Evolutionary conservation across 2,888 invertebrate species (phyloP).

Genomic region (Chorisops tibialis): DNA sequence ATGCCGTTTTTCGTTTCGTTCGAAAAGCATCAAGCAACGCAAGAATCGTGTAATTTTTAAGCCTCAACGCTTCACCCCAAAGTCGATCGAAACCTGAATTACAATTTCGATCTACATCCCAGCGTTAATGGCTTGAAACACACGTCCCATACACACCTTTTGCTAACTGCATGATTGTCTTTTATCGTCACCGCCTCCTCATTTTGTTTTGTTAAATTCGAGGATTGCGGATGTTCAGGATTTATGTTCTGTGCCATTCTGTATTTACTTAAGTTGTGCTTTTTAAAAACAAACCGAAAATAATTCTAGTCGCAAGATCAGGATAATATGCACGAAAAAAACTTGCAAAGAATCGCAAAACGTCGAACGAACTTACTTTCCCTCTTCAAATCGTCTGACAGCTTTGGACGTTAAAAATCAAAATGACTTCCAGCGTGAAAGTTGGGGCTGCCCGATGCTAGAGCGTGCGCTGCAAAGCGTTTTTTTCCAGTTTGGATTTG

Average conservation of each 20-base stretch:
- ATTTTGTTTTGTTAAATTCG: slow-evolving; percentile 71
- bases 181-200: slow-evolving; percentile 72
- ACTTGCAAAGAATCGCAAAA: not conserved
- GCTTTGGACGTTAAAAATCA: slow-evolving; percentile 38
- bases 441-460: slow-evolving; percentile 2
- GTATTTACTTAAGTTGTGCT: not conserved
- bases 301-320: not conserved
- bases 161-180: slow-evolving; percentile 87
- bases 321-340: not conserved
- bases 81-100: not conserved
- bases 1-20: not conserved
- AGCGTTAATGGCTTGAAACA: not conserved
- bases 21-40: not conserved
- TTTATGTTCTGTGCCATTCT: slow-evolving; percentile 84
- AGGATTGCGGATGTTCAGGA: slow-evolving; percentile 71
- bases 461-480: slow-evolving; percentile 7
- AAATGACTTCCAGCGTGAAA: slow-evolving; percentile 27
- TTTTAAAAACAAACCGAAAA: not conserved
- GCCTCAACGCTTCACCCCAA: not conserved
- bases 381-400: slow-evolving; percentile 36
- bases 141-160: slow-evolving; percentile 63
- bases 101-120: not conserved
- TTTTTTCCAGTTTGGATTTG: not conserved
- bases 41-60: not conserved
- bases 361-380: slow-evolving; percentile 19